Base-by-base conservation (phyloP, 2,888 invertebrate genomes). In the Bugulina stolonifera region DNA sequence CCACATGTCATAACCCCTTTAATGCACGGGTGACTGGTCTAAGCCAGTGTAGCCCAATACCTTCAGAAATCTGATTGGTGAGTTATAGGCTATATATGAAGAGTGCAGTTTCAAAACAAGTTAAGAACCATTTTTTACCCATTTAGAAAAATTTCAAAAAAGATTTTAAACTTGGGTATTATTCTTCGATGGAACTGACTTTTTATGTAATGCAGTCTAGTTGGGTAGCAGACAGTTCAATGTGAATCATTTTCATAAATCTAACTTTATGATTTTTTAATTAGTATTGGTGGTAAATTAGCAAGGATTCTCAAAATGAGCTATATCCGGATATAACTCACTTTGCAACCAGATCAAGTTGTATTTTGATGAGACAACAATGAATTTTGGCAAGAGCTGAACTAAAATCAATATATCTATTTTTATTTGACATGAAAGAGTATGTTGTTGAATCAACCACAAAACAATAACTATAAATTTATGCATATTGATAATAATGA, bases 91-190 rank as follows among this genome's bases (percentile, higher is more conserved):
- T n/a, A 57, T 25, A 57, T 57, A 25, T 57, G 57, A 57, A n/a
- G 57, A 57, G 57, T 57, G 14, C 25, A 57, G 14, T 57, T 57
- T 25, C 57, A 57, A 57, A 57, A 25, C 57, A 5, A 57, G 57
- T 57, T 57, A 57, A n/a, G n/a, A 23, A n/a, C 25, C 57, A 22
- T 5, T 57, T 57, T 22, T 5, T 25, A 57, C 25, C 25, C 25
- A 23, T n/a, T 5, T 23, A n/a, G 25, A n/a, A 57, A 5, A 57
- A 18, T 57, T 52, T 52, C 10, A 52, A 52, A 52, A 52, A 52
- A 14, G 22, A 14, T 14, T 52, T 52, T 52, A 52, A 14, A 14
- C 22, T 22, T 14, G 52, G 52, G 52, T 52, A 22, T 52, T 52
- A 52, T 10, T 52, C 52, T 52, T 22, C 52, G 22, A 52, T 52